phyloP scores from a whole-genome alignment of 2,113 vertebrate species.

The Galemys pyrenaicus region DNA sequence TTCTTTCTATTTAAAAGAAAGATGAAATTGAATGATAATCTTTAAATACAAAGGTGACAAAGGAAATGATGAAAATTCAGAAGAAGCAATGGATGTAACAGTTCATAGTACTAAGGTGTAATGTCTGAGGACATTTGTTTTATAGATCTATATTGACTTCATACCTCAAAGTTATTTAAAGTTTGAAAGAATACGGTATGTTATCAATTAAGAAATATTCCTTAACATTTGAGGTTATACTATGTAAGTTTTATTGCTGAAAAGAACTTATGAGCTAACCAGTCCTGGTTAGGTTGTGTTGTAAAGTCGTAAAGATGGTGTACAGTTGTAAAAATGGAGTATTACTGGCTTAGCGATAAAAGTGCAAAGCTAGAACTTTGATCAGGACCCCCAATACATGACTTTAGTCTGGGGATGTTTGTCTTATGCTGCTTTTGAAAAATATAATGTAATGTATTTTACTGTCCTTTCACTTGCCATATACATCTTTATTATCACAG shows the following conservation, averaged over 20 bases:
- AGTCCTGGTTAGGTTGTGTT: background rate
- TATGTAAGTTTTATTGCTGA: background rate
- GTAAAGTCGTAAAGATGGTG: too few relatives aligned
- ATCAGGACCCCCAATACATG: background rate
- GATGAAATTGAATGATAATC: conserved; percentile 12
- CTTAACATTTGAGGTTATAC: background rate
- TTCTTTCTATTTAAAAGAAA: conserved; percentile 34
- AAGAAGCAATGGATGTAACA: background rate
- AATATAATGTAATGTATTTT: background rate
- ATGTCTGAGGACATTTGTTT: background rate
- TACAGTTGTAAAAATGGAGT: background rate
- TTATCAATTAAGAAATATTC: conserved; percentile 5
- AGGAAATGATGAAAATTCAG: conserved; percentile 9
- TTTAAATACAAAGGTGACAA: conserved; percentile 23
- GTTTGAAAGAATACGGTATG: background rate
- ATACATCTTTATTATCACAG: background rate
- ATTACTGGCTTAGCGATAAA: background rate
- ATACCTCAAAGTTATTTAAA: background rate
- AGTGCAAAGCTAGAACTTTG: background rate
- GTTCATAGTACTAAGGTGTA: background rate
- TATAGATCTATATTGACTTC: background rate
- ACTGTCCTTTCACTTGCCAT: background rate
- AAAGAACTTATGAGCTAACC: background rate
- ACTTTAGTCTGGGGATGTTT: background rate
- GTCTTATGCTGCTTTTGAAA: background rate